Percentiles rank a stretch among this genome's conserved stretches.
Evolutionary conservation across 2,797 vertebrate genomes (phyloP).

Genomic region (Odontamblyopus rebecca): DNA sequence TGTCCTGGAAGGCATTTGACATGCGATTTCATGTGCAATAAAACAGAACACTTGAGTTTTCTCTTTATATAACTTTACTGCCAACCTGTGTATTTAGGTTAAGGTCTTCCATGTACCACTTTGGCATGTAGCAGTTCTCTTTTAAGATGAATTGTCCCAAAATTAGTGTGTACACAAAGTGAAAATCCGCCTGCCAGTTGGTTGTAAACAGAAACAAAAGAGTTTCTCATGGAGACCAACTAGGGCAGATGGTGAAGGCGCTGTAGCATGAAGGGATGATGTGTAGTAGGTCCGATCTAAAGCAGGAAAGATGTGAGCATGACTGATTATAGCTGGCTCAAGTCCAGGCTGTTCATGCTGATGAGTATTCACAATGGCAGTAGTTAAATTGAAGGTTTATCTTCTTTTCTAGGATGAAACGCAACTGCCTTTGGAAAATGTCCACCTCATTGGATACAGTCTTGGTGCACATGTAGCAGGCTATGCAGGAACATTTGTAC

Average conservation of each 20-base stretch:
- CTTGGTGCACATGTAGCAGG: slow-evolving; percentile 94
- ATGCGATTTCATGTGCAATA: neutral
- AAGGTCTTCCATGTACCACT: slow-evolving; percentile 18
- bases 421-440: slow-evolving; percentile 78
- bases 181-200: slow-evolving; percentile 42
- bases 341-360: slow-evolving; percentile 24
- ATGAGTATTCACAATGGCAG: slow-evolving; percentile 23
- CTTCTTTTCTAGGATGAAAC: slow-evolving; percentile 76
- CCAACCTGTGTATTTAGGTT: slow-evolving; percentile 2
- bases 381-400: slow-evolving; percentile 34
- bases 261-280: slow-evolving; percentile 42
- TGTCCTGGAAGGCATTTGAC: neutral
- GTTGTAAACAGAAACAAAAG: slow-evolving; percentile 54
- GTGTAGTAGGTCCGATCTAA: slow-evolving; percentile 32
- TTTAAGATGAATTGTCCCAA: slow-evolving; percentile 29
- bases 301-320: slow-evolving; percentile 29
- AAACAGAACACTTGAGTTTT: neutral
- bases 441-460: slow-evolving; percentile 97
- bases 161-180: slow-evolving; percentile 30
- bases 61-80: neutral
- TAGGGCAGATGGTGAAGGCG: slow-evolving; percentile 51
- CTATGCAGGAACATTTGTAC: slow-evolving; percentile 84
- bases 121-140: slow-evolving; percentile 20
- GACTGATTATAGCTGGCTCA: slow-evolving; percentile 32
- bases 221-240: slow-evolving; percentile 42